A percentile compares a stretch with the other conserved stretches of the same genome.
These are phyloP conservation scores for Ataeniobius toweri DNA, from an alignment of 2,797 vertebrate species.

Conservation along the genomic window DNA sequence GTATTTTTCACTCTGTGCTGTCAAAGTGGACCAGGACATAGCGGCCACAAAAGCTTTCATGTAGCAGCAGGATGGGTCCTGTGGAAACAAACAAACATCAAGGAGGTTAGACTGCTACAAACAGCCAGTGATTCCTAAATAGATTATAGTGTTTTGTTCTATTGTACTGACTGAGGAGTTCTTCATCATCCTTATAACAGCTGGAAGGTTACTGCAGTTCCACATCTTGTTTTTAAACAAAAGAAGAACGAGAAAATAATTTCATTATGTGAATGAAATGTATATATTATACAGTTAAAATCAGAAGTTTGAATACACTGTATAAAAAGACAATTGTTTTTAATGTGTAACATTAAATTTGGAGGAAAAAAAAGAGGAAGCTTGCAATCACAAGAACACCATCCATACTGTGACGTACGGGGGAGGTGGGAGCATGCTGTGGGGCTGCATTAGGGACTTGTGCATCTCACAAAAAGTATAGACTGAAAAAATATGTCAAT, in stretches of 20 bases:
- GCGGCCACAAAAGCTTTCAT: slow-evolving; percentile 63
- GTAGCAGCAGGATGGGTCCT: slow-evolving; percentile 67
- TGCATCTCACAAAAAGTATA: background rate
- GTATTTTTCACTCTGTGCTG: slow-evolving; percentile 15
- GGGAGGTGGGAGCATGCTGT: background rate
- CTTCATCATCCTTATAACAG: slow-evolving; percentile 60
- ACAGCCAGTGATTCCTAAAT: background rate
- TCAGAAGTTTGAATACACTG: background rate
- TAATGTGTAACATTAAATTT: background rate
- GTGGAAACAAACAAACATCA: background rate
- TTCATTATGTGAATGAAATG: background rate
- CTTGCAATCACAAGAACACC: background rate
- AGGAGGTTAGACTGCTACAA: slow-evolving; percentile 7
- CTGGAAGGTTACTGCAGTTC: slow-evolving; percentile 60
- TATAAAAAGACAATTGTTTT: background rate
- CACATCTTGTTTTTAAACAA: slow-evolving; percentile 44
- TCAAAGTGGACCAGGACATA: slow-evolving; percentile 55
- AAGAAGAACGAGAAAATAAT: slow-evolving; percentile 1
- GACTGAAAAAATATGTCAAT: too few species aligned
- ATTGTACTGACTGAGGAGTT: slow-evolving; percentile 69
- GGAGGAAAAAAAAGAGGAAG: background rate
- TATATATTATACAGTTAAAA: background rate
- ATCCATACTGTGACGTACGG: background rate
- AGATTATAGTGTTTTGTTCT: background rate
- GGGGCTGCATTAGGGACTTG: background rate